These are phyloP conservation scores for Puffinus mauretanicus DNA, from an alignment of 2,113 vertebrate species.

Conservation along the genomic window DNA sequence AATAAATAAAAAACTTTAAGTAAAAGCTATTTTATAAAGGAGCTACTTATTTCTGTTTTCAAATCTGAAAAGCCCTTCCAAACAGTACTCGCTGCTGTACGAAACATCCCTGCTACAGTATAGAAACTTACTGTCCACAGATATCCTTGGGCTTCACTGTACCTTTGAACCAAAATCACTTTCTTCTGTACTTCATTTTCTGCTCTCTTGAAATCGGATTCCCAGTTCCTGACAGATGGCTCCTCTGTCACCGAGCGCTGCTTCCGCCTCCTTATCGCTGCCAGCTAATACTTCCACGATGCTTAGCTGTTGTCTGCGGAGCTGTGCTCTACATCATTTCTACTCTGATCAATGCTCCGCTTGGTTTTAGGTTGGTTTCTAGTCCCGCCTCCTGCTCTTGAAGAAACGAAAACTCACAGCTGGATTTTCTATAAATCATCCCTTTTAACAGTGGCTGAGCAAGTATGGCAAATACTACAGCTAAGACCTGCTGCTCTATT, in stretches of 20 bases:
- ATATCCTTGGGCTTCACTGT: slow-evolving; percentile 67
- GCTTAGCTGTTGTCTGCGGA: slow-evolving; percentile 68
- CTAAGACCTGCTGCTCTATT: slow-evolving; percentile 60
- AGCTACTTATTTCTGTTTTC: slow-evolving; percentile 17
- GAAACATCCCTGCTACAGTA: slow-evolving; percentile 17
- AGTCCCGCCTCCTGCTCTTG: slow-evolving; percentile 74
- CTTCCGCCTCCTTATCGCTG: slow-evolving; percentile 70
- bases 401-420: slow-evolving; percentile 80
- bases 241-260: slow-evolving; percentile 59
- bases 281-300: slow-evolving; percentile 75
- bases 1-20: slow-evolving; percentile 17
- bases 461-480: slow-evolving; percentile 63
- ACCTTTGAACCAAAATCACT: slow-evolving; percentile 69
- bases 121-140: slow-evolving; percentile 75
- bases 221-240: slow-evolving; percentile 75
- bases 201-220: slow-evolving; percentile 63
- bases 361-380: slow-evolving; percentile 73
- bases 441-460: slow-evolving; percentile 65
- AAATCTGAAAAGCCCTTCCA: slow-evolving; percentile 37
- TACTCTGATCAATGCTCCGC: slow-evolving; percentile 75
- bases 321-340: slow-evolving; percentile 74
- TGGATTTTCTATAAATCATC: slow-evolving; percentile 78
- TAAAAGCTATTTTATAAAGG: slow-evolving; percentile 27
- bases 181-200: slow-evolving; percentile 72
- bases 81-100: not conserved